Percentiles rank a stretch among this genome's conserved stretches.
Conservation (phyloP, 2,888 invertebrate genomes). For the Parochlus steinenii region DNA sequence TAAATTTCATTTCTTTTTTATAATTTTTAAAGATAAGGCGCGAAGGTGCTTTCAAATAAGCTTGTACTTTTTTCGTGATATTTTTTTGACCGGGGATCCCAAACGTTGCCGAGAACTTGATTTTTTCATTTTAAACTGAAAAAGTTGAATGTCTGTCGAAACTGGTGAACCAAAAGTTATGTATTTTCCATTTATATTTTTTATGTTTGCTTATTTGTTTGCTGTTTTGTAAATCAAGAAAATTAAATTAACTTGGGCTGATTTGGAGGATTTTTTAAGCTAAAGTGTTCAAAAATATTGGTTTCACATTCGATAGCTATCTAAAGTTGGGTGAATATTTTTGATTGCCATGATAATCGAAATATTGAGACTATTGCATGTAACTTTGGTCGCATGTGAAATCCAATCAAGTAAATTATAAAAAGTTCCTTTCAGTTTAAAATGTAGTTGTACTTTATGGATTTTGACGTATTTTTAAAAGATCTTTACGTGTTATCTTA, state of each 20-base stretch:
- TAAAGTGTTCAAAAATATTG: too few species aligned
- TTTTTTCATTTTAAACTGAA: conserved; percentile 17
- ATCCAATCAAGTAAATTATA: too few species aligned
- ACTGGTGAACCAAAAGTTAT: conserved; percentile 12
- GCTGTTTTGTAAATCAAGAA: conserved; percentile 13
- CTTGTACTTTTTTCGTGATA: conserved; percentile 39
- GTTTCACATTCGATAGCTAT: too few species aligned
- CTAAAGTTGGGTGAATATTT: too few species aligned
- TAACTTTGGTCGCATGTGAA: too few species aligned
- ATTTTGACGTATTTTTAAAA: too few species aligned
- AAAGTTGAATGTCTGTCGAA: conserved; percentile 11
- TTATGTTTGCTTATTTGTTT: conserved; percentile 7
- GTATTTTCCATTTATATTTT: conserved; percentile 8
- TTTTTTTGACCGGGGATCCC: conserved; percentile 38
- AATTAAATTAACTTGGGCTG: conserved; percentile 1
- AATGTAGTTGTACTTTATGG: too few species aligned
- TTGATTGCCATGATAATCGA: too few species aligned
- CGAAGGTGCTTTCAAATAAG: conserved; percentile 55
- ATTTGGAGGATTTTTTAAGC: background rate
- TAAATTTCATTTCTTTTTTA: conserved; percentile 28
- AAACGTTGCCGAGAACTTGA: conserved; percentile 31
- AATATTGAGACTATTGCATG: too few species aligned
- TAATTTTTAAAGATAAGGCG: conserved; percentile 47
- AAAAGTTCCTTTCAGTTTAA: too few species aligned
- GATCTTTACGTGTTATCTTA: too few species aligned